Conservation (phyloP, 2,888 invertebrate species). For the Ferdinandea cuprea region DNA sequence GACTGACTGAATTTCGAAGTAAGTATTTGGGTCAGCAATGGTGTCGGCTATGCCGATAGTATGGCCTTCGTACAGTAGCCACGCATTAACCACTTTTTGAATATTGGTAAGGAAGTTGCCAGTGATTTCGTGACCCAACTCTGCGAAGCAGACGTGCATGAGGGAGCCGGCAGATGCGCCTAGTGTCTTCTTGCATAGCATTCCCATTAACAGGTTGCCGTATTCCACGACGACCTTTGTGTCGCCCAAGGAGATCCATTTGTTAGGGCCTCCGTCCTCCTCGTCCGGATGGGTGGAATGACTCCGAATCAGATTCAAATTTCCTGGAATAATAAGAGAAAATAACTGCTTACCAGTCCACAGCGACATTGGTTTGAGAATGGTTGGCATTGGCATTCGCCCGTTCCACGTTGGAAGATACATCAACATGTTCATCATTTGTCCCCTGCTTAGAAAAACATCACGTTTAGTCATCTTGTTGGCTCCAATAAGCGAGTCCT, state of each 20-base stretch:
- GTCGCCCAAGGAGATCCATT: slow-evolving; percentile 99
- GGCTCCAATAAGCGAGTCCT: slow-evolving; percentile 96
- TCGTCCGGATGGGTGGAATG: slow-evolving; percentile 99
- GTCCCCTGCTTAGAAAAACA: slow-evolving; percentile 96
- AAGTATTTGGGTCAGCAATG: slow-evolving; percentile 98
- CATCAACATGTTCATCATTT: slow-evolving; percentile 99
- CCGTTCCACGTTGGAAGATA: slow-evolving; percentile 99
- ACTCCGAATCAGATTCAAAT: slow-evolving; percentile 96
- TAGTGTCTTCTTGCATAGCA: slow-evolving; percentile 97
- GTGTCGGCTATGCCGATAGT: slow-evolving; percentile 98
- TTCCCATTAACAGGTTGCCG: slow-evolving; percentile 97
- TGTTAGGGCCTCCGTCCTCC: slow-evolving; percentile 96
- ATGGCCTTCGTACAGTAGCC: slow-evolving; percentile 96
- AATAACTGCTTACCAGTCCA: slow-evolving; percentile 99
- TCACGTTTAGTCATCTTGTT: slow-evolving; percentile 99
- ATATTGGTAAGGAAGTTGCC: slow-evolving; percentile 98
- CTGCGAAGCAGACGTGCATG: slow-evolving; percentile 97
- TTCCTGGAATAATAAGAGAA: slow-evolving; percentile 95
- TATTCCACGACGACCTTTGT: slow-evolving; percentile 97
- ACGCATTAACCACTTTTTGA: slow-evolving; percentile 98
- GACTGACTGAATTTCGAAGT: slow-evolving; percentile 96
- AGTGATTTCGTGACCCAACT: slow-evolving; percentile 95
- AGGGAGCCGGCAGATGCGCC: slow-evolving; percentile 97
- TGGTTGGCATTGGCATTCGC: slow-evolving; percentile 91
- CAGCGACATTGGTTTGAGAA: slow-evolving; percentile 95